Conservation (phyloP, 1,140 invertebrate genomes). For the Cepaea nemoralis region DNA sequence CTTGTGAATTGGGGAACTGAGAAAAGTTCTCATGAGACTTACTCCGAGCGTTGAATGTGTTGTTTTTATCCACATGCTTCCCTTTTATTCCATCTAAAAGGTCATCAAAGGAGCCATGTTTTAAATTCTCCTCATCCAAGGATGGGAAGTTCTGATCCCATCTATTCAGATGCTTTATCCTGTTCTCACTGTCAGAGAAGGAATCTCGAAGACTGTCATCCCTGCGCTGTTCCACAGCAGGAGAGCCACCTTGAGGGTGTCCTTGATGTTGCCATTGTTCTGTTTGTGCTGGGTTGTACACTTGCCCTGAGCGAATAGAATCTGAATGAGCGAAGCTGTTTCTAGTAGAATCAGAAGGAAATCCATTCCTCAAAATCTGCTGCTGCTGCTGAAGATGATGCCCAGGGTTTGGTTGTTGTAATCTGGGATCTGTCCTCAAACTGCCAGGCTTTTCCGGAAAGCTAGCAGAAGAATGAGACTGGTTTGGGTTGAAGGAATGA, state of each 20-base stretch:
- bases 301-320: neutral
- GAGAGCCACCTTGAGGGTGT: neutral
- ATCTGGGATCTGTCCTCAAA: neutral
- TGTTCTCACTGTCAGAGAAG: constrained; percentile 23
- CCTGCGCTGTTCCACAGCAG: neutral
- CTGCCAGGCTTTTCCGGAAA: neutral
- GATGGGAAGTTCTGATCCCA: constrained; percentile 33
- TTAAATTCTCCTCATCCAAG: neutral
- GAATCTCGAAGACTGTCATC: constrained; percentile 1
- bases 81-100: constrained; percentile 14
- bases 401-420: neutral
- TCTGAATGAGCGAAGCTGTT: constrained; percentile 32
- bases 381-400: constrained; percentile 12
- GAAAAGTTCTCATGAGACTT: constrained; percentile 38
- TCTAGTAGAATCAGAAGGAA: constrained; percentile 28
- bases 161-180: constrained; percentile 10
- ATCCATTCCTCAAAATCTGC: constrained; percentile 13
- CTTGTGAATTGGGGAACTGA: neutral
- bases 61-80: neutral
- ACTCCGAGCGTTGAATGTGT: constrained; percentile 25
- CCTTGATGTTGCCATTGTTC: constrained; percentile 8
- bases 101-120: constrained; percentile 37
- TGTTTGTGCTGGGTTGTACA: neutral
- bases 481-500: constrained; percentile 26
- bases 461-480: constrained; percentile 9